Evolutionary conservation across 1,140 invertebrate species (phyloP).

Genomic region (Neotoxoptera formosana): DNA sequence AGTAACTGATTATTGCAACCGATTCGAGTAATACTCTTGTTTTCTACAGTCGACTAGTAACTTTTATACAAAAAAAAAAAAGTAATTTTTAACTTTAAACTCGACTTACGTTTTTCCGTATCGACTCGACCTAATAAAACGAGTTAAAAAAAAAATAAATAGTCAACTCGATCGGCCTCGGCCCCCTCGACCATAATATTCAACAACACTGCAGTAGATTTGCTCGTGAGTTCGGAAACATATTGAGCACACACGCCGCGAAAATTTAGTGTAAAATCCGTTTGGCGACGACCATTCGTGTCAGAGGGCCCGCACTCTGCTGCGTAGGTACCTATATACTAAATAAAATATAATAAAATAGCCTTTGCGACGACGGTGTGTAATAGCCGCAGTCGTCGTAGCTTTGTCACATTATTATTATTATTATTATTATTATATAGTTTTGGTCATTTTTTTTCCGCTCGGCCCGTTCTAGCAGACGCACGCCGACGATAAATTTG

Average conservation of each 20-base stretch:
- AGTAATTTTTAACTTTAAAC: too few relatives aligned
- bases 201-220: conserved; percentile 31
- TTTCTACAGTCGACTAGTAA: too few relatives aligned
- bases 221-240: background rate
- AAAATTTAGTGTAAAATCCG: background rate
- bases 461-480: background rate
- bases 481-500: background rate
- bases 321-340: background rate
- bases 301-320: background rate
- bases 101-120: too few relatives aligned
- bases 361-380: background rate
- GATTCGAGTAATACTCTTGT: too few relatives aligned
- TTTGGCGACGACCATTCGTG: background rate
- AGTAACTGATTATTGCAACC: too few relatives aligned
- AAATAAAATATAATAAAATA: background rate
- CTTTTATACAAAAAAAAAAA: too few relatives aligned
- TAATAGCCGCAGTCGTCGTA: background rate
- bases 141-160: too few relatives aligned
- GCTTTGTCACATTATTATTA: background rate
- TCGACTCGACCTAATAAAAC: too few relatives aligned
- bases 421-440: background rate
- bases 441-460: background rate
- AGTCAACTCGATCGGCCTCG: too few relatives aligned
- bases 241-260: background rate
- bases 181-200: background rate